phyloP scores from a whole-genome alignment of 1,140 invertebrate species.

The Coelopa frigida region DNA sequence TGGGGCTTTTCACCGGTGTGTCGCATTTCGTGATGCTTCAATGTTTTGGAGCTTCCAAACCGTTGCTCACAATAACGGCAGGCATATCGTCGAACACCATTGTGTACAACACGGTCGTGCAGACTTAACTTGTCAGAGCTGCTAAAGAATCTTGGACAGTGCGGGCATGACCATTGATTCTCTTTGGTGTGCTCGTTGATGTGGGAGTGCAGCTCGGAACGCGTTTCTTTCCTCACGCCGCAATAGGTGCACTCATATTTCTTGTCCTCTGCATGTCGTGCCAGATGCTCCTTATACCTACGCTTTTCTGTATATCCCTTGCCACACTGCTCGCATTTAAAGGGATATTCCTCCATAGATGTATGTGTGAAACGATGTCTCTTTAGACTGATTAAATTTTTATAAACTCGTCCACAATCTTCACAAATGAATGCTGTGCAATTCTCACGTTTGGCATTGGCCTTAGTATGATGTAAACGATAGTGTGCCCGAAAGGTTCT shows the following conservation, averaged over 20 bases:
- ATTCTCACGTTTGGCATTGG: background rate
- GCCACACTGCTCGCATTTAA: conserved; percentile 12
- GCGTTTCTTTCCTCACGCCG: conserved; percentile 11
- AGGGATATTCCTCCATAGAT: conserved; percentile 9
- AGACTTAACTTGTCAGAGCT: conserved; percentile 4
- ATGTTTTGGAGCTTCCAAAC: conserved; percentile 12
- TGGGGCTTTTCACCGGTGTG: conserved; percentile 42
- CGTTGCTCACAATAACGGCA: conserved; percentile 15
- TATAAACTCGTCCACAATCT: conserved; percentile 10
- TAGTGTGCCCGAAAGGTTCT: conserved; percentile 3
- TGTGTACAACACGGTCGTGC: conserved; percentile 15
- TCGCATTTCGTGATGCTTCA: conserved; percentile 15
- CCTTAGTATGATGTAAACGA: background rate
- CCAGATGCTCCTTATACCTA: conserved; percentile 9
- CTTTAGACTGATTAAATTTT: background rate
- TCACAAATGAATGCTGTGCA: conserved; percentile 11
- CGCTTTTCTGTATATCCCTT: conserved; percentile 4
- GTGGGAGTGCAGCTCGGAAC: conserved; percentile 12
- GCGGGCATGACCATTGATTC: conserved; percentile 11
- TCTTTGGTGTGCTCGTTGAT: conserved; percentile 17
- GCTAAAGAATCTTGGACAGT: conserved; percentile 14
- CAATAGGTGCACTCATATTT: conserved; percentile 12
- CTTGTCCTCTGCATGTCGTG: conserved; percentile 15
- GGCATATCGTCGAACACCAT: conserved; percentile 8
- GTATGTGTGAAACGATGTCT: conserved; percentile 10